A percentile compares a stretch with the other conserved stretches of the same genome.
These are phyloP conservation scores for Cataglyphis albicans DNA, from an alignment of 2,888 invertebrate genomes.

Conservation along the genomic window DNA sequence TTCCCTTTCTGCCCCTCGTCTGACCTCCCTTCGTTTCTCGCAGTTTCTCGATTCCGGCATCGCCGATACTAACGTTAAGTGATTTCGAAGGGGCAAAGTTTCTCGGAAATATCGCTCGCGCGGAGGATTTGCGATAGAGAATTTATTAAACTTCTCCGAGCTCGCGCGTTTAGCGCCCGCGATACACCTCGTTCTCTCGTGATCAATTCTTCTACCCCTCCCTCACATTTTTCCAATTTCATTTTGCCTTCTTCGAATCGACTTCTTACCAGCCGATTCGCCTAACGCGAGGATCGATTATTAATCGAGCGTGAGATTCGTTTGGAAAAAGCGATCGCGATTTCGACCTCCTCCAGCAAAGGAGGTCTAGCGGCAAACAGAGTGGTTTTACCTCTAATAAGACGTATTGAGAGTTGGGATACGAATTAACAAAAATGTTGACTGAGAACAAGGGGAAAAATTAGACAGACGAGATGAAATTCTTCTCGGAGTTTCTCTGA, in stretches of 20 bases:
- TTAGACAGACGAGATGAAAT: not conserved
- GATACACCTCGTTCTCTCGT: conserved; percentile 57
- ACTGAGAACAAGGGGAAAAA: not conserved
- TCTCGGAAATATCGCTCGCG: conserved; percentile 65
- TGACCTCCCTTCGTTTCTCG: not conserved
- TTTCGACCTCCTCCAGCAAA: conserved; percentile 23
- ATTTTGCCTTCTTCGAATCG: conserved; percentile 10
- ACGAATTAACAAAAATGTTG: conserved; percentile 8
- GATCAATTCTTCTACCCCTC: conserved; percentile 24
- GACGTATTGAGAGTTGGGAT: conserved; percentile 50
- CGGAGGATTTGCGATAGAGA: conserved; percentile 54
- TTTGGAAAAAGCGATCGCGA: conserved; percentile 48
- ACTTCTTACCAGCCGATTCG: conserved; percentile 35
- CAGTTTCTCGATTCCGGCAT: conserved; percentile 37
- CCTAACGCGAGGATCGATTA: conserved; percentile 69
- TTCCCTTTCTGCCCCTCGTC: not conserved
- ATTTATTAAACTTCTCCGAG: conserved; percentile 77
- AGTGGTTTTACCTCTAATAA: conserved; percentile 44
- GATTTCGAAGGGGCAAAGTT: conserved; percentile 64
- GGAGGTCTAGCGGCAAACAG: conserved; percentile 7
- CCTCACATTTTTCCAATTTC: not conserved
- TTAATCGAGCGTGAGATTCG: conserved; percentile 70
- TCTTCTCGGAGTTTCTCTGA: not conserved
- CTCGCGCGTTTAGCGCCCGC: conserved; percentile 71
- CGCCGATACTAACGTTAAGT: conserved; percentile 71